Evolutionary conservation across 1,140 invertebrate species (phyloP).

Genomic region (Pachyrhynchus sulphureomaculatus): DNA sequence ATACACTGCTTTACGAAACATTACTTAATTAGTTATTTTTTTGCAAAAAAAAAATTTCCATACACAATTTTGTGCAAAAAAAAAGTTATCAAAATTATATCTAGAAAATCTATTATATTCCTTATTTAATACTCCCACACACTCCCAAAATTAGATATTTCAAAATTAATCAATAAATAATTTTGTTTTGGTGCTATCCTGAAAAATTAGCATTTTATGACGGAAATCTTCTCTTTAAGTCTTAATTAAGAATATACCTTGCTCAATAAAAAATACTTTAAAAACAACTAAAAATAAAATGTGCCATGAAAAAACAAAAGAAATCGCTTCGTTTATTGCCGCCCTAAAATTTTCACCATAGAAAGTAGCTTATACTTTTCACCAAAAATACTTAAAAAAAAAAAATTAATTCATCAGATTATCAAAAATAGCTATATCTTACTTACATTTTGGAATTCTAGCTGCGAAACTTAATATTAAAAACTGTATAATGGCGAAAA

Average conservation of each 20-base stretch:
- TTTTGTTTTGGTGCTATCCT: background rate
- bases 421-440: background rate
- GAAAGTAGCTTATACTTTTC: background rate
- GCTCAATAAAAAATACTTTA: too few relatives aligned
- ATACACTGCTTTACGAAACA: too few relatives aligned
- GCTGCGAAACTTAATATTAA: constrained; percentile 12
- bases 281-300: too few relatives aligned
- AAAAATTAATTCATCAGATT: background rate
- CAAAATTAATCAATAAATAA: background rate
- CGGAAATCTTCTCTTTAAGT: too few relatives aligned
- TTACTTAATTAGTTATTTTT: too few relatives aligned
- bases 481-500: constrained; percentile 22
- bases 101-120: too few relatives aligned
- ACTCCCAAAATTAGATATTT: background rate
- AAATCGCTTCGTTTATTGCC: background rate
- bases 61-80: too few relatives aligned
- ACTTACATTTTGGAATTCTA: constrained; percentile 39
- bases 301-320: background rate
- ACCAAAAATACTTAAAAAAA: background rate
- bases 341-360: constrained; percentile 1
- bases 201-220: too few relatives aligned
- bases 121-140: background rate
- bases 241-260: too few relatives aligned
- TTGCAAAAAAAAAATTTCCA: too few relatives aligned
- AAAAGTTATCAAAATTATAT: too few relatives aligned